phyloP scores from a whole-genome alignment of 2,113 vertebrate genomes.

The Ceyx margarethae region DNA sequence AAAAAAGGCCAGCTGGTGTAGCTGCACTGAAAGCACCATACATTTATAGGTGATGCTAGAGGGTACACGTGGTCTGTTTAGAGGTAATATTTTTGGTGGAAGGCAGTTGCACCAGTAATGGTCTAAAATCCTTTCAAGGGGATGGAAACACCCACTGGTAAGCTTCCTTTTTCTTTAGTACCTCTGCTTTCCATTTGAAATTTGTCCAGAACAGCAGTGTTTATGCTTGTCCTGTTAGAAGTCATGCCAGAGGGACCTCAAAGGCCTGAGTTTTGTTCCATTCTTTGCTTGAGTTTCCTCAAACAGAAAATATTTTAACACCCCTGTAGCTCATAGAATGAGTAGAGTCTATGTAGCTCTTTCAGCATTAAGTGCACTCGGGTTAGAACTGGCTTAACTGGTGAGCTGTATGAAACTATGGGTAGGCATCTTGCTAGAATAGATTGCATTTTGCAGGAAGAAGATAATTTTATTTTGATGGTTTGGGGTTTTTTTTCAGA shows the following conservation, averaged over 20 bases:
- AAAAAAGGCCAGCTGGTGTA: neutral
- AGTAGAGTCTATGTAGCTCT: neutral
- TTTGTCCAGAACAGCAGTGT: constrained; percentile 35
- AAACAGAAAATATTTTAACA: constrained; percentile 30
- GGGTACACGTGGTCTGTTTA: neutral
- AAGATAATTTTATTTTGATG: neutral
- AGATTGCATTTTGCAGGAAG: neutral
- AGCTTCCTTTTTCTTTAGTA: constrained; percentile 25
- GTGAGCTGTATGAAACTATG: constrained; percentile 5
- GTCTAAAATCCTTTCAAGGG: neutral
- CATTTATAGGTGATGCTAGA: neutral
- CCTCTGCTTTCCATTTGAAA: constrained; percentile 32
- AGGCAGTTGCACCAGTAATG: neutral
- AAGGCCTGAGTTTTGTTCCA: constrained; percentile 14
- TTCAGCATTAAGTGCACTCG: neutral
- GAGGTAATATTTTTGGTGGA: neutral
- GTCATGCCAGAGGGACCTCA: constrained; percentile 39
- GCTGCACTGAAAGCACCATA: neutral
- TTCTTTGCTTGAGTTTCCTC: constrained; percentile 27
- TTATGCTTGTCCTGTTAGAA: constrained; percentile 23
- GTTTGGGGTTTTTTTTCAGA: neutral
- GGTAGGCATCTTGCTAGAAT: neutral
- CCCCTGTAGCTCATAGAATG: neutral
- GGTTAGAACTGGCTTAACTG: constrained; percentile 42
- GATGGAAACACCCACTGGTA: neutral